phyloP scores from a whole-genome alignment of 2,113 vertebrate genomes.

The Oreocharis arfaki region DNA sequence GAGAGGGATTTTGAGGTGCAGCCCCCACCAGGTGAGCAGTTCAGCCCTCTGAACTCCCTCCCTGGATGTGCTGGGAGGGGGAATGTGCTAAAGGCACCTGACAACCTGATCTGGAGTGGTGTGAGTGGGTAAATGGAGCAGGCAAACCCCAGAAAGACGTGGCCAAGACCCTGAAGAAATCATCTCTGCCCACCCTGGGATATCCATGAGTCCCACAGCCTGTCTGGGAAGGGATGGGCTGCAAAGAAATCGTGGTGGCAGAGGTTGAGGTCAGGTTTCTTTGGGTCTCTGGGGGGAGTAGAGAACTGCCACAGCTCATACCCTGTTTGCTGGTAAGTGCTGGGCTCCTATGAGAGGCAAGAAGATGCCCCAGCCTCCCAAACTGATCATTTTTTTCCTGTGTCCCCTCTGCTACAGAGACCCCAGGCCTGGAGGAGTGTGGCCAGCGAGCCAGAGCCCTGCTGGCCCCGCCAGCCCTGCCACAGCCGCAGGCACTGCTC shows the following conservation, averaged over 20 bases:
- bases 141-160: neutral
- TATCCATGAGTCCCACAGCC: fast-evolving
- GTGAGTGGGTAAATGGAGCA: neutral
- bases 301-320: neutral
- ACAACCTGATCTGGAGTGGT: neutral
- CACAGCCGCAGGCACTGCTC: slow-evolving; percentile 73
- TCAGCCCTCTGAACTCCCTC: neutral
- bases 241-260: neutral
- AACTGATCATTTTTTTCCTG: neutral
- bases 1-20: neutral
- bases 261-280: neutral
- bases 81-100: neutral
- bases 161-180: neutral
- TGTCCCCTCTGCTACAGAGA: slow-evolving; percentile 58
- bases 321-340: neutral
- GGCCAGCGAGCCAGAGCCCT: slow-evolving; percentile 75
- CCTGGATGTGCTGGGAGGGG: neutral
- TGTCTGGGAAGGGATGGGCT: neutral
- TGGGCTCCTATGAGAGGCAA: neutral
- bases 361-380: fast-evolving
- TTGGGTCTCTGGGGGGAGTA: fast-evolving
- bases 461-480: slow-evolving; percentile 74
- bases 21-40: neutral
- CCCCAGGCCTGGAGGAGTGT: slow-evolving; percentile 71
- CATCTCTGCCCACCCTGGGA: neutral